A percentile compares a stretch with the other conserved stretches of the same genome.
phyloP scores from a whole-genome alignment of 2,113 vertebrate species.

The Cheilinus undulatus region DNA sequence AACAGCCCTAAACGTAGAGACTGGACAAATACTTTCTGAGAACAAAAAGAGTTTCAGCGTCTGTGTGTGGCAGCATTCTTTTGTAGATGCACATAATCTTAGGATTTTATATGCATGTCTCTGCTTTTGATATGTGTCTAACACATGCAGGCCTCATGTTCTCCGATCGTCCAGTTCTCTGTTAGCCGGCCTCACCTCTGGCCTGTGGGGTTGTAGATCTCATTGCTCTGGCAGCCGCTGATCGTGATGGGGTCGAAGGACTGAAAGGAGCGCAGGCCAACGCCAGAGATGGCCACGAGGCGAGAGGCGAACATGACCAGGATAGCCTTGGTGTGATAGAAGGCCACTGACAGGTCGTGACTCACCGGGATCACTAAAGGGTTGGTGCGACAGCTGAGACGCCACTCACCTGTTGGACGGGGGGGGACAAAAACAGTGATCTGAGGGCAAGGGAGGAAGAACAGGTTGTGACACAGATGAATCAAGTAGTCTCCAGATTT shows the following conservation, averaged over 20 bases:
- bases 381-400: constrained; percentile 97
- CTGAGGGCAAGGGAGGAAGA: neutral
- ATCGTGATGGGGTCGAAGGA: constrained; percentile 99
- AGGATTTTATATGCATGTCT: constrained; percentile 4
- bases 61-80: neutral
- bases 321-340: constrained; percentile 96
- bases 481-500: neutral
- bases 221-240: constrained; percentile 96
- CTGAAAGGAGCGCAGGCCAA: constrained; percentile 98
- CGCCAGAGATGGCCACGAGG: constrained; percentile 95
- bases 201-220: constrained; percentile 96
- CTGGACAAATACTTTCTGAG: neutral
- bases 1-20: neutral
- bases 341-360: constrained; percentile 97
- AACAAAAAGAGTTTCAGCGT: neutral
- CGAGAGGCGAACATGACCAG: constrained; percentile 92
- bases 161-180: neutral
- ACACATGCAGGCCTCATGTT: neutral
- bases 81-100: neutral
- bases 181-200: constrained; percentile 90
- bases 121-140: neutral
- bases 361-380: constrained; percentile 97
- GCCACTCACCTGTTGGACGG: constrained; percentile 89
- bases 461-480: neutral
- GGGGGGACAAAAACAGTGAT: constrained; percentile 10